Base-by-base conservation (phyloP, 2,797 vertebrate genomes). In the Urosaurus nigricauda region DNA sequence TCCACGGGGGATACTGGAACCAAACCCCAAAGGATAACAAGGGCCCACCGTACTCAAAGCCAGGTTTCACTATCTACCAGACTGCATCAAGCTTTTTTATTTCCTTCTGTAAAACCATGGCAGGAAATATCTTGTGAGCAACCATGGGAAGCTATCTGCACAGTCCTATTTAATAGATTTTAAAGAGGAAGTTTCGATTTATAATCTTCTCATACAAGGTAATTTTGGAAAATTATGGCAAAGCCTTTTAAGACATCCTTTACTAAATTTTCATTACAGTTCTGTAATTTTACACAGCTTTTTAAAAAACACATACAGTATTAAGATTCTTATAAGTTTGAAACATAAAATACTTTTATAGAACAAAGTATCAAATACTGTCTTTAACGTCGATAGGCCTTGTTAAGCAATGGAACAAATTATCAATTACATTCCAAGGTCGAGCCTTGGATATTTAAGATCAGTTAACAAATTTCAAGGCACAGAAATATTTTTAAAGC, bases 21-120 rank as follows among this genome's bases (percentile, higher is more conserved):
- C n/a, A n/a, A n/a, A n/a, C n/a, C n/a, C n/a, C n/a, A n/a, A n/a
- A n/a, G n/a, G n/a, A n/a, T n/a, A n/a, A n/a, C n/a, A n/a, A n/a
- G n/a, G n/a, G n/a, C n/a, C n/a, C n/a, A n/a, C n/a, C n/a, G n/a
- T n/a, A 79, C n/a, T 65, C n/a, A 65, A 68, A 85, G 60, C 29
- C 75, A 88, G 85, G 43, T 4, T 9, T 35, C 21, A 89, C 32
- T n/a, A 40, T 43, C n/a, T 71, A 88, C 7, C 13, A 88, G 16
- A 71, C 35, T 77, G 60, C 9, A 82, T 56, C n/a, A 77, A 16
- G 26, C 47, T 40, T 71, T 47, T 53, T 79, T 51, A 5, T 9
- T 9, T 11, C 47, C 47, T 51, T 4, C 51, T 71, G 5, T 80
- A 58, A 63, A 74, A 70, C 43, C 11, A 11, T 70, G 80, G 9